These are phyloP conservation scores for Melipona quadrifasciata DNA, from an alignment of 1,140 invertebrate genomes.

Conservation along the genomic window DNA sequence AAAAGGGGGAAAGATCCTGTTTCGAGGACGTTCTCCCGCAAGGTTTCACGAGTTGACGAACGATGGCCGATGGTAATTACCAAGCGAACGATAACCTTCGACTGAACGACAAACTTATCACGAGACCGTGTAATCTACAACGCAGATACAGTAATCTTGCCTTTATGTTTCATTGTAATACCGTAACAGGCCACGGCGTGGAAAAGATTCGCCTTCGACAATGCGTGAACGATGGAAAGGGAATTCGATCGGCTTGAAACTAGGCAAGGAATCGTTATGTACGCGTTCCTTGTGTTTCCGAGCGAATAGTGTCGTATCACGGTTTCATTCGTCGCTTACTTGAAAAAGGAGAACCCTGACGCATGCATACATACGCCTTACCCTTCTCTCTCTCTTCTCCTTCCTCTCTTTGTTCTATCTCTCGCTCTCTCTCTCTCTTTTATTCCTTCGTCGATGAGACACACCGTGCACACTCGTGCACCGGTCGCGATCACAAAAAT, in stretches of 20 bases:
- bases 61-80: constrained; percentile 49
- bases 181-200: neutral
- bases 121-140: neutral
- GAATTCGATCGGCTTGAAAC: constrained; percentile 19
- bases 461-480: neutral
- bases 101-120: constrained; percentile 41
- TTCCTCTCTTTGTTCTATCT: neutral
- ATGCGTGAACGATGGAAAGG: neutral
- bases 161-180: constrained; percentile 26
- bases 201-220: neutral
- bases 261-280: neutral
- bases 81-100: constrained; percentile 56
- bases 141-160: constrained; percentile 26
- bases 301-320: neutral
- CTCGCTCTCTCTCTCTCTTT: neutral
- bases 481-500: constrained; percentile 2
- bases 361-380: neutral
- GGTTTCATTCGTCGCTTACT: neutral
- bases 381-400: too few species aligned
- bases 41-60: constrained; percentile 8
- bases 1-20: neutral
- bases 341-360: neutral
- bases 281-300: neutral
- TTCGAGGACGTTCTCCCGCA: neutral
- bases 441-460: neutral